Conservation (phyloP, 2,888 invertebrate species). For the Stenchaetothrips biformis region DNA sequence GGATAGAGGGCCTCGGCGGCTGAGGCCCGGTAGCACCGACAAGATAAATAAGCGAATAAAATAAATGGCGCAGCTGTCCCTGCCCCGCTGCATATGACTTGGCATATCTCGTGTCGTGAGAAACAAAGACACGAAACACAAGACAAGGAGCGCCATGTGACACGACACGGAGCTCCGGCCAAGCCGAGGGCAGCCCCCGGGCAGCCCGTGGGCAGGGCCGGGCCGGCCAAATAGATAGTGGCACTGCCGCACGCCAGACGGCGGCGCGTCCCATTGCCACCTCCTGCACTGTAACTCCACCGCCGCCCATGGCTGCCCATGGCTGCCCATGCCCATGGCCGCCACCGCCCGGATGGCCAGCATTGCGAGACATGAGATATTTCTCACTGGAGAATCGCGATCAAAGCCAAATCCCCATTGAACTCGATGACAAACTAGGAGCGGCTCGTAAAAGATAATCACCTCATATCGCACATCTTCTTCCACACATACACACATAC, state of each 20-base stretch:
- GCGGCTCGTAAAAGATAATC: conserved; percentile 18
- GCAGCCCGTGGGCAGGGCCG: not conserved
- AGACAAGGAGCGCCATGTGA: not conserved
- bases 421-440: conserved; percentile 23
- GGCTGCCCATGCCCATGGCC: not conserved
- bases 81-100: not conserved
- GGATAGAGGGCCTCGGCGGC: no score
- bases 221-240: conserved; percentile 2
- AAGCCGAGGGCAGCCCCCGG: not conserved
- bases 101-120: not conserved
- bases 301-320: not conserved
- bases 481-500: not conserved
- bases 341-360: not conserved
- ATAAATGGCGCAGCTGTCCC: not conserved
- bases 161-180: not conserved
- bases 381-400: conserved; percentile 14
- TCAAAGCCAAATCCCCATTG: conserved; percentile 23
- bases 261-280: not conserved
- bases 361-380: conserved; percentile 24
- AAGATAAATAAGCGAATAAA: not conserved
- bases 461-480: conserved; percentile 20
- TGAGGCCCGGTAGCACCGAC: no score
- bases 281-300: not conserved
- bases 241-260: not conserved
- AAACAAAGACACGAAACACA: not conserved